Evolutionary conservation across 2,888 invertebrate species (phyloP), one percentile per base, ranked within the genome.

Genomic region (Chromoteleia sp.): DNA sequence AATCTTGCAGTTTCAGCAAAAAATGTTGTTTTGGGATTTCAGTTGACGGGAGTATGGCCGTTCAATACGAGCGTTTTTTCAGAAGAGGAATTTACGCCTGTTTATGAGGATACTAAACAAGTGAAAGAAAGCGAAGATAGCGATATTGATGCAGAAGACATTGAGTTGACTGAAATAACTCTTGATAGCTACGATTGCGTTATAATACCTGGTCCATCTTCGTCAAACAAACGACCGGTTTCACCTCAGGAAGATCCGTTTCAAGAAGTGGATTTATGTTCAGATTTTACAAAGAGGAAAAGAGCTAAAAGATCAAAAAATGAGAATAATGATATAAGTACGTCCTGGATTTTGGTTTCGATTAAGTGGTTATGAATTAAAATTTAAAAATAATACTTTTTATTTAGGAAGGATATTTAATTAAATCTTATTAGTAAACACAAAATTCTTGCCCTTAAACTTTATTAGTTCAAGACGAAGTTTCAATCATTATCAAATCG

Each of bases 11-110:
- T 25, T 5, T 10, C 12, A 8, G 21, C 17, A 5, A 12, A 8
- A n/a, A n/a, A 36, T 17, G 7, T 58, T 4, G 12, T 36, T 1
- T 6, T 1, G 10, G 58, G 58, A 1, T 58, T 58, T 17, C n/a
- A 19, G 8, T 10, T 2, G n/a, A 6, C 21, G 1, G 58, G 58
- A 4, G 6, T 58, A 10, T 58, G 39, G 36, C 58, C 58, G n/a
- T 36, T 58, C 7, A 58, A 58, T 12, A 0, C 1, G 17, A 1
- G 12, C 2, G 30, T 30, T 5, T 52, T 30, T 15, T 0, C 30
- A 0, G 30, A 30, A 7, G 15, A 52, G 14, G 52, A 52, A 1
- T 52, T 52, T 15, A 2, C 10, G 15, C 12, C 29, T 12, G 0
- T 15, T 2, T 29, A 30, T 14, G 48, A 25, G 25, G 17, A 45